phyloP scores from a whole-genome alignment of 1,140 invertebrate genomes.

The Achroia grisella region DNA sequence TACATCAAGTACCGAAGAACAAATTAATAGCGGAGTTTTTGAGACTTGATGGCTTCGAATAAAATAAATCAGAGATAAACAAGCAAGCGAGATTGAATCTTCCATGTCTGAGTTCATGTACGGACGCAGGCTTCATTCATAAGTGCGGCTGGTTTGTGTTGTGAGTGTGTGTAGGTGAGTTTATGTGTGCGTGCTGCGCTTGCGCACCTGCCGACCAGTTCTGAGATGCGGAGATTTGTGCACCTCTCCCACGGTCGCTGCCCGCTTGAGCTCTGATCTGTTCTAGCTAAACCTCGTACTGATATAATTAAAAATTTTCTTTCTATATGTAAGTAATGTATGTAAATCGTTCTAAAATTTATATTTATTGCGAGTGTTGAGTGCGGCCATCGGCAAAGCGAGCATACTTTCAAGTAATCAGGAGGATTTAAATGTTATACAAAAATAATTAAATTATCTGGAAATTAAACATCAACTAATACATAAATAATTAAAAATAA shows the following conservation, averaged over 20 bases:
- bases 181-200: constrained; percentile 25
- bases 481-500: too few relatives aligned
- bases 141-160: constrained; percentile 45
- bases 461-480: too few relatives aligned
- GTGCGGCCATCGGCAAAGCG: too few relatives aligned
- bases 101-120: constrained; percentile 26
- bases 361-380: too few relatives aligned
- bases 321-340: constrained; percentile 6
- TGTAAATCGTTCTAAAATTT: background rate
- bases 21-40: constrained; percentile 66
- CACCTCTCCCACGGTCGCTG: constrained; percentile 68
- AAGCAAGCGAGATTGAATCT: constrained; percentile 51
- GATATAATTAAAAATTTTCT: constrained; percentile 64
- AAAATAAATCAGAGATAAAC: constrained; percentile 70
- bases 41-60: constrained; percentile 49
- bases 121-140: constrained; percentile 61
- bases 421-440: too few relatives aligned
- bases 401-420: too few relatives aligned
- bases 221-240: constrained; percentile 72
- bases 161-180: constrained; percentile 23
- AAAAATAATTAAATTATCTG: too few relatives aligned
- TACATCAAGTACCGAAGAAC: constrained; percentile 47
- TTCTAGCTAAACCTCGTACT: constrained; percentile 50
- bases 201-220: constrained; percentile 71
- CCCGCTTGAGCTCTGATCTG: constrained; percentile 44